Evolutionary conservation across 2,797 vertebrate species (phyloP), one percentile per base, ranked within the genome.

Genomic region (Anomalospiza imberbis): DNA sequence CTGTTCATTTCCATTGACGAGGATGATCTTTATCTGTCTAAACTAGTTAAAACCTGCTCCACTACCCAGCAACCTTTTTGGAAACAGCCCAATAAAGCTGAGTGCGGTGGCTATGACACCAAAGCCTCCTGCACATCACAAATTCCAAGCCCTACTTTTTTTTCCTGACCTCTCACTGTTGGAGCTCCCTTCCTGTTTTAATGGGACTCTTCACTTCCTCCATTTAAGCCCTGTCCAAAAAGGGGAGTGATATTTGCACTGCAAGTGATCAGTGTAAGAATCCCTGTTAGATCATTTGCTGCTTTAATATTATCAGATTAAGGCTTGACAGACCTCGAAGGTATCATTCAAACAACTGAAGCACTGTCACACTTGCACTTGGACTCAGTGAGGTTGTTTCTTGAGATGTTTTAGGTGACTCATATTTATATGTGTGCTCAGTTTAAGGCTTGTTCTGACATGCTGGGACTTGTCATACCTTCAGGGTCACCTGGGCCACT

Each of bases 1-100:
- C 97, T 97, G 97, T 98, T 96, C 94, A 96, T 98, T 97, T 97
- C 96, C 96, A 95, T 94, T 97, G 95, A 98, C 92, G 74, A 88
- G 89, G 95, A 89, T 97, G 97, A 98, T 97, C 97, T 97, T 94
- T 93, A 94, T 96, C 94, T 97, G 97, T 97, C 97, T 91, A 93
- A 97, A 97, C 94, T 88, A 96, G 96, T 97, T 96, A 95, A 95
- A 97, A 94, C 89, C 96, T 97, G 95, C 94, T 95, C 94, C 89
- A 88, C 81, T 95, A 89, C 93, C 88, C 91, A 26, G 86, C 88
- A 91, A 82, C 91, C 70, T 84, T 96, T 94, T 95, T 93, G 91
- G 94, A 97, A 81, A 66, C 85, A 71, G 75, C 90, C 93, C 96
- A 94, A 72, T 92, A 95, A 94, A 96, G 89, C 84, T 82, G 83